Evolutionary conservation across 2,113 vertebrate genomes (phyloP).

Genomic region (Orthonyx spaldingii): DNA sequence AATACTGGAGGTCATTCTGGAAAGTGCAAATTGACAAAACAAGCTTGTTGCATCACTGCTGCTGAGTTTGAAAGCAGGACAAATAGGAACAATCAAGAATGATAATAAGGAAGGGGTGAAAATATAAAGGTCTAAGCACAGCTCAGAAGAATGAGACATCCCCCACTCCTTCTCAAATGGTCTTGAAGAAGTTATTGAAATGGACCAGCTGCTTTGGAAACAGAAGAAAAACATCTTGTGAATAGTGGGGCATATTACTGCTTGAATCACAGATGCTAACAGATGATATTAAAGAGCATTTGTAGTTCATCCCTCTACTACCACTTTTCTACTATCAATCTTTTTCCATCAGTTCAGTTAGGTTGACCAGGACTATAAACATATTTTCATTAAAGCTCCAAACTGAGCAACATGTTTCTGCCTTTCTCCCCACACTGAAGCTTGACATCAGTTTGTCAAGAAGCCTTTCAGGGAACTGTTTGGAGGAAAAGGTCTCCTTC

Average conservation of each 20-base stretch:
- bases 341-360: neutral
- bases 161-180: neutral
- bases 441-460: neutral
- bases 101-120: neutral
- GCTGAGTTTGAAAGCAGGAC: neutral
- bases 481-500: neutral
- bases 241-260: neutral
- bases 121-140: neutral
- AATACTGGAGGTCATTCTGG: neutral
- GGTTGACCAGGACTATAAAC: neutral
- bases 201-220: neutral
- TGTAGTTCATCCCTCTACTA: neutral
- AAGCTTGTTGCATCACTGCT: neutral
- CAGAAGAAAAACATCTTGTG: neutral
- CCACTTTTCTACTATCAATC: neutral
- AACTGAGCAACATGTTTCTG: neutral
- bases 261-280: neutral
- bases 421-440: neutral
- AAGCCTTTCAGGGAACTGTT: neutral
- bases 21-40: neutral
- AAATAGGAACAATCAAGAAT: neutral
- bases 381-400: neutral
- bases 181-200: neutral
- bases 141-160: neutral
- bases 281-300: neutral